These are phyloP conservation scores for Anagyrus pseudococci DNA, from an alignment of 2,888 invertebrate genomes.

Conservation along the genomic window DNA sequence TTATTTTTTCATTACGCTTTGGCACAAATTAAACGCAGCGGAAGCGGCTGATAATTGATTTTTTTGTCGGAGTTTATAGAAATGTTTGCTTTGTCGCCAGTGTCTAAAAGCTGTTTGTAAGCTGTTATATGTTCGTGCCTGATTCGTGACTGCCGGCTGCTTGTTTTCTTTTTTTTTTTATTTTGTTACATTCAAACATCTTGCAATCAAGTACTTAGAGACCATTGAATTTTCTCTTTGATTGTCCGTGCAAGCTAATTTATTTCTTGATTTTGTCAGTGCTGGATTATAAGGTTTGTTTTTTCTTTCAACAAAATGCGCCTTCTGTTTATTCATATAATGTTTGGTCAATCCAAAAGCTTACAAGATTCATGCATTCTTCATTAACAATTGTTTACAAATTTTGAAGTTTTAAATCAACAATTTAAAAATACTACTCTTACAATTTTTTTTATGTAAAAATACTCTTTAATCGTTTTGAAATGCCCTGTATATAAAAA, in stretches of 20 bases:
- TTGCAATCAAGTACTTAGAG: constrained; percentile 3
- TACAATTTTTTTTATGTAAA: too few species aligned
- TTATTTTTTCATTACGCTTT: too few species aligned
- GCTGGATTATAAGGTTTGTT: constrained; percentile 1
- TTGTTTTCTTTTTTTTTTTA: background rate
- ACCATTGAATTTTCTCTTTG: constrained; percentile 46
- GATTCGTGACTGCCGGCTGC: background rate
- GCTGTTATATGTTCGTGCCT: constrained; percentile 9
- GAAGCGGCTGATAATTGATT: constrained; percentile 10
- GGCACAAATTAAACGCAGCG: constrained; percentile 33
- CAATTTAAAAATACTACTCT: too few species aligned
- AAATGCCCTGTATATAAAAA: too few species aligned
- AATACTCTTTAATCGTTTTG: too few species aligned
- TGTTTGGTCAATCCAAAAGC: constrained; percentile 5
- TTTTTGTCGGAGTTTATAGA: constrained; percentile 2
- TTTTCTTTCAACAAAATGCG: constrained; percentile 14
- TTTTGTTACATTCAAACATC: constrained; percentile 26
- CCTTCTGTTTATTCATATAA: constrained; percentile 19
- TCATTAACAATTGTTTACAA: too few species aligned
- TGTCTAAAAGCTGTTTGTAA: constrained; percentile 15
- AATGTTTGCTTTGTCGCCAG: background rate
- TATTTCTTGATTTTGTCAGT: constrained; percentile 10
- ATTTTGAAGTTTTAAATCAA: too few species aligned
- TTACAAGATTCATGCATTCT: too few species aligned
- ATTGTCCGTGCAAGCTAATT: constrained; percentile 55